Evolutionary conservation across 1,140 invertebrate genomes (phyloP).

Genomic region (Pseudomyrmex dendroicus): DNA sequence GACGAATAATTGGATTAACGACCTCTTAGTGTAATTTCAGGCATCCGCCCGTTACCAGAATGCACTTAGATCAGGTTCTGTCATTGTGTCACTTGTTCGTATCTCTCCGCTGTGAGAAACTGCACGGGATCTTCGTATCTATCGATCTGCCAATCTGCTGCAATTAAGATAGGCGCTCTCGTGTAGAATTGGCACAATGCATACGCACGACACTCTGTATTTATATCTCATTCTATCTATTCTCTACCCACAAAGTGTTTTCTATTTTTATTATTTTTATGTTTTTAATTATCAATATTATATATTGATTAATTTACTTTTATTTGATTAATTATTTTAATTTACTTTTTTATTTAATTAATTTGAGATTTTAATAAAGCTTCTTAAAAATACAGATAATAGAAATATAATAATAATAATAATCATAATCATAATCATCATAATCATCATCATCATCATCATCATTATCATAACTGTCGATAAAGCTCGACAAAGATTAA

Average conservation of each 20-base stretch:
- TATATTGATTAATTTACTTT: not conserved
- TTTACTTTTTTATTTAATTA: too few relatives aligned
- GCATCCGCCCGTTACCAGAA: slow-evolving; percentile 60
- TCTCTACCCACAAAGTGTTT: not conserved
- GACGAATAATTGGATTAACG: slow-evolving; percentile 70
- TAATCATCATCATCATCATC: too few relatives aligned
- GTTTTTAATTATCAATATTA: not conserved
- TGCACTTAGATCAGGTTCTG: slow-evolving; percentile 48
- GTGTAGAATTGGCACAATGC: not conserved
- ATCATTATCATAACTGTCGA: not conserved
- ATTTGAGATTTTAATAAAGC: too few relatives aligned
- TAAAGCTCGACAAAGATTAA: slow-evolving; percentile 53
- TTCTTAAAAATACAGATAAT: too few relatives aligned
- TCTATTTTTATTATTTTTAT: not conserved
- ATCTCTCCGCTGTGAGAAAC: slow-evolving; percentile 30
- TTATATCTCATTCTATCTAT: not conserved
- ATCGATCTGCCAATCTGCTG: slow-evolving; percentile 3
- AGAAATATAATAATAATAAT: too few relatives aligned
- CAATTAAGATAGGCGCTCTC: slow-evolving; percentile 36
- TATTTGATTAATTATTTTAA: not conserved
- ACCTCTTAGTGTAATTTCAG: slow-evolving; percentile 66
- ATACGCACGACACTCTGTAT: too few relatives aligned
- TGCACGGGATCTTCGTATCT: slow-evolving; percentile 12
- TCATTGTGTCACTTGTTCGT: slow-evolving; percentile 16
- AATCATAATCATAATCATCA: too few relatives aligned